phyloP scores from a whole-genome alignment of 64 coral and sea anemone species.

The Porites lutea region DNA sequence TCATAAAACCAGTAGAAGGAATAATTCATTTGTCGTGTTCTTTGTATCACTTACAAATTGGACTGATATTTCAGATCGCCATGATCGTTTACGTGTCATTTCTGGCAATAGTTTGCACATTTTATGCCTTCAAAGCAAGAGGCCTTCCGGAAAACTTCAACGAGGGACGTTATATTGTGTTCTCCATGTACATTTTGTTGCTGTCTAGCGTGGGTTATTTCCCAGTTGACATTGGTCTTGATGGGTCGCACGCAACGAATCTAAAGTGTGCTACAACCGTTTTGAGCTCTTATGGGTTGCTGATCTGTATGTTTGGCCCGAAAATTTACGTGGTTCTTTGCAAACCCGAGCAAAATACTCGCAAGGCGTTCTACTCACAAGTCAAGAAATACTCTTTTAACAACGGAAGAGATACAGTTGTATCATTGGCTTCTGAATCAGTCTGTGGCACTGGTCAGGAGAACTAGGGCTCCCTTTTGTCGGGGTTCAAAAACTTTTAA shows the following conservation, averaged over 20 bases:
- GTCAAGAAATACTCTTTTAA: slow-evolving; percentile 6
- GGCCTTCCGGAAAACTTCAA: slow-evolving; percentile 44
- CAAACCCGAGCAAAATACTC: slow-evolving; percentile 58
- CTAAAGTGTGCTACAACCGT: background rate
- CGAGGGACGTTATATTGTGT: slow-evolving; percentile 47
- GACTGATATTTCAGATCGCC: slow-evolving; percentile 12
- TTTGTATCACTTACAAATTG: background rate
- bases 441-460: no score
- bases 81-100: slow-evolving; percentile 5
- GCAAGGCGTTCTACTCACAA: slow-evolving; percentile 22
- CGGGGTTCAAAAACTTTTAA: no score
- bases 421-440: background rate
- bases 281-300: slow-evolving; percentile 42
- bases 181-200: slow-evolving; percentile 49
- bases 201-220: slow-evolving; percentile 28
- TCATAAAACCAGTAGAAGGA: background rate
- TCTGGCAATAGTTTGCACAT: slow-evolving; percentile 13
- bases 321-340: slow-evolving; percentile 59
- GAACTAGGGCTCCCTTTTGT: no score
- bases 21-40: slow-evolving; percentile 4
- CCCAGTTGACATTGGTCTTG: slow-evolving; percentile 6
- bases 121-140: slow-evolving; percentile 54
- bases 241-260: slow-evolving; percentile 5
- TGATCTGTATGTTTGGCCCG: slow-evolving; percentile 60
- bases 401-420: background rate